Evolutionary conservation across 2,113 vertebrate genomes (phyloP).

Genomic region (Spea multiplicata): DNA sequence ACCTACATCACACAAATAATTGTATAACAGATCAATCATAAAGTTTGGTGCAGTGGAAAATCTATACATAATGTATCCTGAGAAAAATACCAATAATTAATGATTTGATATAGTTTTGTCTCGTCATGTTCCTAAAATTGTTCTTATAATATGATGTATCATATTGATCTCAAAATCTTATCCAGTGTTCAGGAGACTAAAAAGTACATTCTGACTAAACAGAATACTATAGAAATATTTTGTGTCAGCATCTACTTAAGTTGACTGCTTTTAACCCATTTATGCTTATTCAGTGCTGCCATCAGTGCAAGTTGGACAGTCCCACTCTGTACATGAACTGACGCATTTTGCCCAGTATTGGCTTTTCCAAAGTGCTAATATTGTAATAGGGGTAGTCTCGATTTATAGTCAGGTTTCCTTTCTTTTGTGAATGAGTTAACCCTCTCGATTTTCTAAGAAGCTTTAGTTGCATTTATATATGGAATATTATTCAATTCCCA

Average conservation of each 20-base stretch:
- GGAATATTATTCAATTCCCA: too few species aligned
- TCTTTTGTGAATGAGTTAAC: too few species aligned
- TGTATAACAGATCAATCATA: background rate
- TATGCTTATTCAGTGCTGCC: too few species aligned
- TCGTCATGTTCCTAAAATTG: conserved; percentile 31
- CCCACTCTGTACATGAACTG: too few species aligned
- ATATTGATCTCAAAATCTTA: conserved; percentile 30
- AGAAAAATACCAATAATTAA: conserved; percentile 39
- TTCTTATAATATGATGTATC: conserved; percentile 33
- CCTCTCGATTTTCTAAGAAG: too few species aligned
- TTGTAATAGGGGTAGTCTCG: too few species aligned
- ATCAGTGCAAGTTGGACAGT: too few species aligned
- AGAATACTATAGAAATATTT: background rate
- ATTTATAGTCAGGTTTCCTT: too few species aligned
- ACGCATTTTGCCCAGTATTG: too few species aligned
- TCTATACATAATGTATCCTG: conserved; percentile 32
- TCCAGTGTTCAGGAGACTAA: conserved; percentile 26
- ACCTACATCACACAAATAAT: conserved; percentile 13
- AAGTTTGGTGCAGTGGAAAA: conserved; percentile 6
- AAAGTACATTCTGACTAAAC: background rate
- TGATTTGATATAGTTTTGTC: conserved; percentile 34
- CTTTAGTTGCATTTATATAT: too few species aligned
- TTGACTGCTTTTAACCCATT: background rate
- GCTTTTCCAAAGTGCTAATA: too few species aligned
- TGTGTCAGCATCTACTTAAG: background rate